These are phyloP conservation scores for Hirtodrosophila trivittata DNA, from an alignment of 2,888 invertebrate genomes.

Conservation along the genomic window DNA sequence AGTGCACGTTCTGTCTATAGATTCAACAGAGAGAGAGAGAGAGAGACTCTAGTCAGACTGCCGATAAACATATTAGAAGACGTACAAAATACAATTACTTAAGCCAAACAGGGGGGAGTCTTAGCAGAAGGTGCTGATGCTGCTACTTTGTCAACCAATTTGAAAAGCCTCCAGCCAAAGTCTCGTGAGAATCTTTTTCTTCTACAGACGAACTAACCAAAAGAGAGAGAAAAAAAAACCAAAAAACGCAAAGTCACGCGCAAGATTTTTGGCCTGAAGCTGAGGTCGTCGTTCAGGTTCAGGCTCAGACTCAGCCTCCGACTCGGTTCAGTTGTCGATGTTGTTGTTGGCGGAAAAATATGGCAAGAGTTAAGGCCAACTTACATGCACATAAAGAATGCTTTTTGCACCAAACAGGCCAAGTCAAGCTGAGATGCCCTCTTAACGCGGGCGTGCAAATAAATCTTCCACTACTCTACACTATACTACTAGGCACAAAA, in stretches of 20 bases:
- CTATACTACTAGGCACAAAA: conserved; percentile 30
- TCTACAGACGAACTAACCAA: conserved; percentile 25
- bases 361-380: conserved; percentile 38
- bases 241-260: conserved; percentile 76
- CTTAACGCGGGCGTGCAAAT: conserved; percentile 73
- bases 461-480: conserved; percentile 64
- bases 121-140: conserved; percentile 53
- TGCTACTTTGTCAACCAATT: conserved; percentile 75
- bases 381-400: conserved; percentile 45
- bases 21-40: too few species aligned
- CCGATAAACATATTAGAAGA: conserved; percentile 69
- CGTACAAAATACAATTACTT: conserved; percentile 66
- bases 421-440: conserved; percentile 21
- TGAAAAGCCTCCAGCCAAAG: conserved; percentile 57
- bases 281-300: conserved; percentile 25
- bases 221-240: conserved; percentile 15
- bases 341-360: conserved; percentile 40
- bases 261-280: conserved; percentile 65
- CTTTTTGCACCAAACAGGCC: conserved; percentile 27
- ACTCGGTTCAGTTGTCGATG: conserved; percentile 27
- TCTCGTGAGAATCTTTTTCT: conserved; percentile 72
- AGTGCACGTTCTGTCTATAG: conserved; percentile 56
- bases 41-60: conserved; percentile 1
- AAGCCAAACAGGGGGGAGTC: conserved; percentile 11
- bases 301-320: not conserved